A percentile compares a stretch with the other conserved stretches of the same genome.
Evolutionary conservation across 2,113 vertebrate genomes (phyloP).

Genomic region (Phylloscopus whistleri): DNA sequence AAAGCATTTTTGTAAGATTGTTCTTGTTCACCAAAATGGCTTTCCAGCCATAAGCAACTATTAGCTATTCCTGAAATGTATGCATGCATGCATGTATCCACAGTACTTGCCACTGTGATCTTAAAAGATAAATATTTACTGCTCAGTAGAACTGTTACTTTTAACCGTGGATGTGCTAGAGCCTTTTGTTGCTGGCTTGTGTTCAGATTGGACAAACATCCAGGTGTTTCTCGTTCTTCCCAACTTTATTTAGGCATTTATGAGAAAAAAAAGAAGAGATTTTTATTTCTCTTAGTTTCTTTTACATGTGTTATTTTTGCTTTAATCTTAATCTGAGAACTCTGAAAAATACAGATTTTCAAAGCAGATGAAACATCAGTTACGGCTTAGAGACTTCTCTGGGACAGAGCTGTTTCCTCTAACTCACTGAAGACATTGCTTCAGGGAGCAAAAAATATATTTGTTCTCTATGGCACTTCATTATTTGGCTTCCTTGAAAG

Average conservation of each 20-base stretch:
- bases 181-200: background rate
- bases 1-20: background rate
- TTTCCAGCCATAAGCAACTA: background rate
- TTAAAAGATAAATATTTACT: background rate
- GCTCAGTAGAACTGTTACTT: background rate
- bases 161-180: background rate
- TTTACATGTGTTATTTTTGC: background rate
- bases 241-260: background rate
- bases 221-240: background rate
- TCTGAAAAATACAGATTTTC: background rate
- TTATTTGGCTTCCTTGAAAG: conserved; percentile 17
- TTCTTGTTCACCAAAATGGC: background rate
- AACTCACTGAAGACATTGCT: background rate
- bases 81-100: background rate
- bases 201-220: background rate
- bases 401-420: background rate
- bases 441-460: background rate
- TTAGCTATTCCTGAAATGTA: background rate
- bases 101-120: background rate
- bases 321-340: background rate
- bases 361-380: background rate
- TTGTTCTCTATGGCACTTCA: background rate
- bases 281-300: background rate
- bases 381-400: background rate
- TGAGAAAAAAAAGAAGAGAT: background rate